A percentile compares a stretch with the other conserved stretches of the same genome.
Evolutionary conservation across 2,888 invertebrate species (phyloP).

Genomic region (Cryptocheilus praepositus): DNA sequence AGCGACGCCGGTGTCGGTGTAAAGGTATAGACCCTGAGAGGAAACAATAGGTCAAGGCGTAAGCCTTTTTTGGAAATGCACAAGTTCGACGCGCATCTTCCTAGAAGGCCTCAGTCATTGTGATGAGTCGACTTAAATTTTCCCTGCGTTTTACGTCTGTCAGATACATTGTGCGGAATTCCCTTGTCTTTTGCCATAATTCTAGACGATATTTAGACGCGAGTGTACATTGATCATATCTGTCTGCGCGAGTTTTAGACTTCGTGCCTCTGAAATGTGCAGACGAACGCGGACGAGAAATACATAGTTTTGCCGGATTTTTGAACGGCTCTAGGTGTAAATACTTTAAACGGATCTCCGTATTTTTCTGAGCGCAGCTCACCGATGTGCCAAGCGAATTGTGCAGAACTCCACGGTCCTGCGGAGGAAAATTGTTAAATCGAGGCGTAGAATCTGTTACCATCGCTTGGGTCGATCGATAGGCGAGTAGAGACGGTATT

Average conservation of each 20-base stretch:
- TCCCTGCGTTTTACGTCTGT: too few species aligned
- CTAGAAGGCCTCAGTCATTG: not conserved
- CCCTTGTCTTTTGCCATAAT: too few species aligned
- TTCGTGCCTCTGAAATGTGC: too few species aligned
- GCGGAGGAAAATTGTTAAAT: too few species aligned
- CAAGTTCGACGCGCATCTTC: not conserved
- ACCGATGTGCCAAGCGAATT: slow-evolving; percentile 40
- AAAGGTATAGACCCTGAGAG: slow-evolving; percentile 50
- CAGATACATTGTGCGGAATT: not conserved
- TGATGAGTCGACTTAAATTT: not conserved
- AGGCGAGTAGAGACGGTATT: too few species aligned
- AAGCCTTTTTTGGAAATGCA: not conserved
- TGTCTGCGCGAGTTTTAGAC: too few species aligned
- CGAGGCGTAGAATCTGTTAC: too few species aligned
- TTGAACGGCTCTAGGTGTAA: slow-evolving; percentile 5
- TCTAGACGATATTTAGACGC: too few species aligned
- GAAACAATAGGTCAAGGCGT: not conserved
- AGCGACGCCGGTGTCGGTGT: slow-evolving; percentile 62
- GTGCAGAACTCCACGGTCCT: not conserved
- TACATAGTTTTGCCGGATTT: not conserved
- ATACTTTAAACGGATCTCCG: slow-evolving; percentile 4
- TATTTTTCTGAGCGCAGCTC: slow-evolving; percentile 10
- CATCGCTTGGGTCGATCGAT: too few species aligned
- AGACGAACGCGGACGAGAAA: not conserved
- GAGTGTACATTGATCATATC: too few species aligned